A percentile compares a stretch with the other conserved stretches of the same genome.
These are phyloP conservation scores for Chamaetylas fuelleborni DNA, from an alignment of 2,113 vertebrate genomes.

Conservation along the genomic window DNA sequence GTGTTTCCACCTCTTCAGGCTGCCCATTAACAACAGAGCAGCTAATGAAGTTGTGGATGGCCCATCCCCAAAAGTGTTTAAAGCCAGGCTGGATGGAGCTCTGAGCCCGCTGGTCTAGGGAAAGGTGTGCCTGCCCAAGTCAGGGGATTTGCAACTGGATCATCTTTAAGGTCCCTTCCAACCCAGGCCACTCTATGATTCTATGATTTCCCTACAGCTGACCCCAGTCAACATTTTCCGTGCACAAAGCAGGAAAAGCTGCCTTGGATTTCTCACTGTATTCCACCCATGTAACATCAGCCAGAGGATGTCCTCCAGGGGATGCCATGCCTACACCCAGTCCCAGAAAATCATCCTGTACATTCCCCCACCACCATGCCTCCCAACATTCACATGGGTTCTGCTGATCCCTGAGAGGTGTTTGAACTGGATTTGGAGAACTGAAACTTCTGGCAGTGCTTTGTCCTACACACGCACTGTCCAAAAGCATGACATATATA, in stretches of 20 bases:
- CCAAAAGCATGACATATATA: not conserved
- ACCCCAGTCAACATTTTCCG: not conserved
- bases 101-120: not conserved
- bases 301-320: not conserved
- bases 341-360: not conserved
- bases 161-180: not conserved
- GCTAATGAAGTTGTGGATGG: not conserved
- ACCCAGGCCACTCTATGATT: not conserved
- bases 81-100: not conserved
- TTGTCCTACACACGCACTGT: not conserved
- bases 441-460: not conserved
- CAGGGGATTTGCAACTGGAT: not conserved
- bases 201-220: not conserved
- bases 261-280: not conserved
- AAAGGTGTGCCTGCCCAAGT: not conserved
- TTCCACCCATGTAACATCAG: not conserved
- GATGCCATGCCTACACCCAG: not conserved
- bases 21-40: not conserved
- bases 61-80: not conserved
- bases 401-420: not conserved
- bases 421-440: not conserved
- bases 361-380: accelerated
- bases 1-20: not conserved
- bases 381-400: not conserved
- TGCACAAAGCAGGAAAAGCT: not conserved